Evolutionary conservation across 2,113 vertebrate genomes (phyloP).

Genomic region (Osmerus mordax): DNA sequence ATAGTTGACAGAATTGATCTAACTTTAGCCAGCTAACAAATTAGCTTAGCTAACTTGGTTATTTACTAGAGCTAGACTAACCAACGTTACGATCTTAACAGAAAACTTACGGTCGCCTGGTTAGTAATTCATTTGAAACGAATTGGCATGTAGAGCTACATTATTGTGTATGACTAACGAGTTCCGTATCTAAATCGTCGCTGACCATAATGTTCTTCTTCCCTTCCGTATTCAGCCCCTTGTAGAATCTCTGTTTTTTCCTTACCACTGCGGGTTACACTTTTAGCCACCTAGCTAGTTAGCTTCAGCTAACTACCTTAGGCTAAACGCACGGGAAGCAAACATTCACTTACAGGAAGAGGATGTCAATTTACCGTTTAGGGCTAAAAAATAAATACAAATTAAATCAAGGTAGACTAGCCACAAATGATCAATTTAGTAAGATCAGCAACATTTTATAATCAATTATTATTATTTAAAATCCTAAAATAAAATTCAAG

Average conservation of each 20-base stretch:
- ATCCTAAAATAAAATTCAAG: too few species aligned
- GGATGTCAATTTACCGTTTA: too few species aligned
- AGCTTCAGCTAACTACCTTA: slow-evolving; percentile 45
- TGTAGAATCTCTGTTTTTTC: slow-evolving; percentile 8
- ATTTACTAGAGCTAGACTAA: too few species aligned
- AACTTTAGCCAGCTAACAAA: slow-evolving; percentile 34
- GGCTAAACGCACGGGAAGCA: neutral
- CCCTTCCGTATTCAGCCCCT: slow-evolving; percentile 3
- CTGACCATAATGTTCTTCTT: neutral
- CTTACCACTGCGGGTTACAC: slow-evolving; percentile 25
- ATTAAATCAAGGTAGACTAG: too few species aligned
- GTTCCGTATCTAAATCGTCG: neutral
- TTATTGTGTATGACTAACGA: slow-evolving; percentile 19
- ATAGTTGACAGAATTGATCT: too few species aligned
- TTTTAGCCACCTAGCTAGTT: slow-evolving; percentile 51
- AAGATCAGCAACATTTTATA: too few species aligned
- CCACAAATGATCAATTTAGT: too few species aligned
- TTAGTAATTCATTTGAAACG: neutral
- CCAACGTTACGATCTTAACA: too few species aligned
- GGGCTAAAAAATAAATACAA: too few species aligned
- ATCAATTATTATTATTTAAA: too few species aligned
- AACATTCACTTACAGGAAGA: too few species aligned
- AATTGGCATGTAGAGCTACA: neutral
- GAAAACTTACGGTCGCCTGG: neutral
- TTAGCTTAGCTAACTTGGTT: slow-evolving; percentile 33